phyloP scores from a whole-genome alignment of 2,888 invertebrate species.

The Lapara coniferarum region DNA sequence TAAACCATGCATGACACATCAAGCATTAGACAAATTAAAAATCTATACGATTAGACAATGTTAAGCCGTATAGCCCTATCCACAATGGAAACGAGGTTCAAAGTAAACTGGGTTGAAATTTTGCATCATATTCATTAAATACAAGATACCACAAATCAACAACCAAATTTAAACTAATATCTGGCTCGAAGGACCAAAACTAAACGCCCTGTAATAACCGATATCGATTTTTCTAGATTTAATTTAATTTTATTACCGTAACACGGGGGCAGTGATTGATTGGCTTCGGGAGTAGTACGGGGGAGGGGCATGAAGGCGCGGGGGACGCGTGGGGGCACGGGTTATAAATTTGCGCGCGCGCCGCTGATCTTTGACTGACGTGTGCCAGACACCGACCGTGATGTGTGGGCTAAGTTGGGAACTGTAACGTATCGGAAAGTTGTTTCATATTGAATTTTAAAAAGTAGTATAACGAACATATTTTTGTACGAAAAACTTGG shows the following conservation, averaged over 20 bases:
- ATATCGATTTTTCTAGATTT: slow-evolving; percentile 10
- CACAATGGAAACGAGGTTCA: no score
- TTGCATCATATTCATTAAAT: no score
- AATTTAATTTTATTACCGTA: slow-evolving; percentile 18
- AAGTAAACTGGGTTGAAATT: no score
- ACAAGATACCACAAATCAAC: no score
- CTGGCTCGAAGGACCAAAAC: not conserved
- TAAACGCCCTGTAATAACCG: not conserved
- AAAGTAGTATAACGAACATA: no score
- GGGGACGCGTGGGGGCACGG: slow-evolving; percentile 5
- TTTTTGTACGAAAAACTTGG: no score
- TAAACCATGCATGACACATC: no score
- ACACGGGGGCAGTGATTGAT: slow-evolving; percentile 20
- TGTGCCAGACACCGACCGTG: slow-evolving; percentile 35
- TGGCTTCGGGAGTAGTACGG: no score
- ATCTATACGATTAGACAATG: no score
- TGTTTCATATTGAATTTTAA: no score
- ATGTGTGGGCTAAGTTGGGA: slow-evolving; percentile 2
- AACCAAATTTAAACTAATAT: not conserved
- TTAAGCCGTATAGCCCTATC: no score
- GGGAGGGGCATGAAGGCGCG: not conserved
- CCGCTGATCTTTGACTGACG: slow-evolving; percentile 38
- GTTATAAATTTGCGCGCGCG: slow-evolving; percentile 40
- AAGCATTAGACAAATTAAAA: no score
- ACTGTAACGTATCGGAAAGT: slow-evolving; percentile 3